phyloP scores from a whole-genome alignment of 1,140 invertebrate genomes.

The Drosophila tsacasi region DNA sequence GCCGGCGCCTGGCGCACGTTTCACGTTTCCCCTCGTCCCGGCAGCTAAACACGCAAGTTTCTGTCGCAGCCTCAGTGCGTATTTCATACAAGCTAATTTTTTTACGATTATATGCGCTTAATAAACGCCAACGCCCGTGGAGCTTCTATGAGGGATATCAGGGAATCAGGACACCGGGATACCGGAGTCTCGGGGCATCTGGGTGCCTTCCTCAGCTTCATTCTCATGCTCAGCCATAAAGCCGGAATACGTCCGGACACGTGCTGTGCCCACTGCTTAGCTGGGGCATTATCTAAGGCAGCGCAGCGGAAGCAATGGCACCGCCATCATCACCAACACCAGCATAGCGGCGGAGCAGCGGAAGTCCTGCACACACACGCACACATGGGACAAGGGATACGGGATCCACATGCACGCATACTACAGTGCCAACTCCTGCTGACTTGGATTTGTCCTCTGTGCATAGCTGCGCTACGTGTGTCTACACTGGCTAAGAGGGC shows the following conservation, averaged over 20 bases:
- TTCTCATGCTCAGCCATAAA: constrained; percentile 11
- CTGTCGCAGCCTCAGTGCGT: constrained; percentile 26
- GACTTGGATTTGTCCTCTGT: constrained; percentile 35
- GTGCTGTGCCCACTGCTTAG: constrained; percentile 61
- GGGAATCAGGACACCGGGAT: constrained; percentile 29
- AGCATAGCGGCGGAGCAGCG: constrained; percentile 19
- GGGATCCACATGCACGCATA: constrained; percentile 8
- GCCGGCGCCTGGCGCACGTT: neutral
- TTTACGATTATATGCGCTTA: constrained; percentile 71
- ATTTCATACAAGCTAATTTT: constrained; percentile 71
- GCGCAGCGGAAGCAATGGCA: constrained; percentile 47
- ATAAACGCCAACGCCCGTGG: constrained; percentile 61
- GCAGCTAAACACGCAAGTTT: constrained; percentile 23
- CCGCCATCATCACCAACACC: constrained; percentile 40
- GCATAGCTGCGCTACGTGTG: constrained; percentile 9
- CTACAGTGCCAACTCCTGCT: constrained; percentile 34
- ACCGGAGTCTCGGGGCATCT: constrained; percentile 25
- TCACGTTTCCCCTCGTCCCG: neutral
- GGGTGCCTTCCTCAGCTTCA: constrained; percentile 14
- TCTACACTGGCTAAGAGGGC: constrained; percentile 40
- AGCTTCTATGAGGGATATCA: constrained; percentile 46
- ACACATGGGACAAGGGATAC: neutral
- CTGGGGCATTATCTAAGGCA: constrained; percentile 47
- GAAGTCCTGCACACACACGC: constrained; percentile 33
- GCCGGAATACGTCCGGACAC: constrained; percentile 27